Evolutionary conservation across 2,797 vertebrate species (phyloP).

Genomic region (Petrocephalus schoutedeni): DNA sequence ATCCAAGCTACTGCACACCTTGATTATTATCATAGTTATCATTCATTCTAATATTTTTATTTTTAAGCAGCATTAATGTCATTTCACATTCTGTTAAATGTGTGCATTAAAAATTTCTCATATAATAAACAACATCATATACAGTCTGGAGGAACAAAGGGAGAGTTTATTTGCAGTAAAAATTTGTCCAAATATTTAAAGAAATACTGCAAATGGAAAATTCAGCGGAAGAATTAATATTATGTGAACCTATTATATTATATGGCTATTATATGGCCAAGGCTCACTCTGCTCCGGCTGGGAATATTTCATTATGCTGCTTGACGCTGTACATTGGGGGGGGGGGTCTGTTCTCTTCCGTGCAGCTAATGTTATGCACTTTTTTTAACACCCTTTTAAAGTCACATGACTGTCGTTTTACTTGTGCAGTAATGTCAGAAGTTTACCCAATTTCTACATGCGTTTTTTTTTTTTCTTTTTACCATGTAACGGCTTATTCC

Average conservation of each 20-base stretch:
- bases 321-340: neutral
- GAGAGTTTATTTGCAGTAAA: neutral
- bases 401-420: neutral
- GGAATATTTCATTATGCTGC: neutral
- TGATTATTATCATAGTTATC: neutral
- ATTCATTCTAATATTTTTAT: neutral
- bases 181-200: neutral
- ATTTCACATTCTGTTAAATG: neutral
- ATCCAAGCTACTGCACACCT: neutral
- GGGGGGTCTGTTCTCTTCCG: neutral
- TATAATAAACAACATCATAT: neutral
- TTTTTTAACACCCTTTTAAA: neutral
- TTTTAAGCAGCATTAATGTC: neutral
- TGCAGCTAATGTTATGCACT: neutral
- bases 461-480: neutral
- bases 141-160: neutral
- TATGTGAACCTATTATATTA: neutral
- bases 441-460: neutral
- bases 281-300: neutral
- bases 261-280: neutral
- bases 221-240: neutral
- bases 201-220: neutral
- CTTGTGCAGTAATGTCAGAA: neutral
- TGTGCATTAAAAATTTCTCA: neutral
- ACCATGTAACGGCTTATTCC: constrained; percentile 53